Conservation (phyloP, 2,888 invertebrate genomes). For the Meteorus colon region DNA sequence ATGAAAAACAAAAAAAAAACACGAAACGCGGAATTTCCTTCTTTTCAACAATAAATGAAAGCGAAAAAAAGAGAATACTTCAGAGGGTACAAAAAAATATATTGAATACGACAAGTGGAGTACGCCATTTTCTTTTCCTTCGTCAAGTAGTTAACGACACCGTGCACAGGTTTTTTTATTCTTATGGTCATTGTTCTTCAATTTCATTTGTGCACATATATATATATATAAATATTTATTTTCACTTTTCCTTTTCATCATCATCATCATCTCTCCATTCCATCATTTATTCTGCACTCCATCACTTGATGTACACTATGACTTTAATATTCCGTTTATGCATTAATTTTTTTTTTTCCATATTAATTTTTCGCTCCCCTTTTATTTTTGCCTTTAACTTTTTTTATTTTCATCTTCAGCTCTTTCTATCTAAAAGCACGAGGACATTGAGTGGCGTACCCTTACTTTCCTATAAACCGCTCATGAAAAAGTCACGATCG, state of each 20-base stretch:
- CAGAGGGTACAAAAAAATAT: background rate
- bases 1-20: background rate
- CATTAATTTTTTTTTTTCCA: background rate
- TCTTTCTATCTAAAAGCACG: background rate
- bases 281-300: no score
- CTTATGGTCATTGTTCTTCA: background rate
- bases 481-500: background rate
- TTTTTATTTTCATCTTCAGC: background rate
- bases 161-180: background rate
- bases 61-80: background rate
- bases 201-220: background rate
- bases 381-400: background rate
- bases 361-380: background rate
- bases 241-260: background rate
- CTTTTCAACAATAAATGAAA: background rate
- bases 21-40: background rate
- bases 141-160: background rate
- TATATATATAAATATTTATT: background rate
- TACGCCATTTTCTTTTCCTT: no score
- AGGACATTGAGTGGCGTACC: background rate
- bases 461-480: background rate
- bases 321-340: background rate
- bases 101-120: no score
- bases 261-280: no score
- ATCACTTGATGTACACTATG: no score